Evolutionary conservation across 1,140 invertebrate genomes (phyloP).

Genomic region (Zaprionus lachaisei): DNA sequence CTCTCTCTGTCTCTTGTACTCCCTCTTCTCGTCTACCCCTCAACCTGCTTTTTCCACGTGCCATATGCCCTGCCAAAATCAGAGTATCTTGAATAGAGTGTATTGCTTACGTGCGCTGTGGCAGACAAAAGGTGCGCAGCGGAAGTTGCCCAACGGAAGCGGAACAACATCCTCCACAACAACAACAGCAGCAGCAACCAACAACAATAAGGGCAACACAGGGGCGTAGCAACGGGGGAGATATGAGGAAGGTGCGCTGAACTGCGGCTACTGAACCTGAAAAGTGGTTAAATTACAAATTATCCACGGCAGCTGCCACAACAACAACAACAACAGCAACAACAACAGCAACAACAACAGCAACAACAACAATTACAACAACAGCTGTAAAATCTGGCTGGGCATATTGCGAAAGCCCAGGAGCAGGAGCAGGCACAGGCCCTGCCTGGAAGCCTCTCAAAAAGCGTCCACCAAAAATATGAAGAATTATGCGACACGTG

Average conservation of each 20-base stretch:
- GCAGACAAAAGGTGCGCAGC: slow-evolving; percentile 44
- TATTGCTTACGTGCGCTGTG: slow-evolving; percentile 26
- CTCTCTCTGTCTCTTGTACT: neutral
- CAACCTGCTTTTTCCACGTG: neutral
- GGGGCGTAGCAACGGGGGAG: neutral
- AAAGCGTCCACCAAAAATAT: slow-evolving; percentile 53
- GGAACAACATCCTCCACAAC: slow-evolving; percentile 44
- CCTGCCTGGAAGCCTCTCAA: slow-evolving; percentile 54
- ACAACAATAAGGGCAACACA: slow-evolving; percentile 1
- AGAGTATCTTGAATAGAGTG: slow-evolving; percentile 5
- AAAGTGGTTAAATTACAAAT: slow-evolving; percentile 85
- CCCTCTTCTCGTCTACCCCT: neutral
- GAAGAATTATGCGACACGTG: slow-evolving; percentile 78
- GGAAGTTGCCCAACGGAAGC: slow-evolving; percentile 61
- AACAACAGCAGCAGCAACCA: neutral
- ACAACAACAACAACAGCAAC: slow-evolving; percentile 22
- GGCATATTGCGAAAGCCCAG: slow-evolving; percentile 50
- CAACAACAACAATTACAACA: slow-evolving; percentile 13
- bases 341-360: slow-evolving; percentile 6
- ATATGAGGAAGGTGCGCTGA: slow-evolving; percentile 10
- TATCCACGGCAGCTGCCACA: slow-evolving; percentile 78
- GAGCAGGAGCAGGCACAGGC: slow-evolving; percentile 22
- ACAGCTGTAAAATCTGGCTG: slow-evolving; percentile 31
- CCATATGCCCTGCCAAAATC: neutral
- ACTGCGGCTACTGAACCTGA: slow-evolving; percentile 79